Conservation (phyloP, 1,140 invertebrate species). For the Portunus trituberculatus region DNA sequence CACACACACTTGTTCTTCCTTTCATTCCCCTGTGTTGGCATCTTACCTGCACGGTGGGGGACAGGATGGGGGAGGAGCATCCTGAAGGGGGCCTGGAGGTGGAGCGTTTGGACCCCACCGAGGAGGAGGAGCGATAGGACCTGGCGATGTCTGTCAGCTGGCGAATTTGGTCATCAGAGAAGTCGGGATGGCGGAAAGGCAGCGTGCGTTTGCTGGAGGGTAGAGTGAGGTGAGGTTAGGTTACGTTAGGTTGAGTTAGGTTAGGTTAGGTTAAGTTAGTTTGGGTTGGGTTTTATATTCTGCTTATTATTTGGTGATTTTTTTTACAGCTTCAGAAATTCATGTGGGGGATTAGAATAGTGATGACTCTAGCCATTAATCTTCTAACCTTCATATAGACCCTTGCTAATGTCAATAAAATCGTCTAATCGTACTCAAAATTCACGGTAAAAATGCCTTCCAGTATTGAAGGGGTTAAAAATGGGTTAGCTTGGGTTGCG, state of each 20-base stretch:
- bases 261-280: background rate
- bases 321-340: too few relatives aligned
- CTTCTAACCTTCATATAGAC: too few relatives aligned
- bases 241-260: background rate
- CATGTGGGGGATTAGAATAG: too few relatives aligned
- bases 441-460: too few relatives aligned
- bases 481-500: too few relatives aligned
- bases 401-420: too few relatives aligned
- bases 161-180: conserved; percentile 77
- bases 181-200: conserved; percentile 77
- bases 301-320: too few relatives aligned
- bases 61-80: conserved; percentile 77
- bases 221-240: background rate
- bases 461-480: too few relatives aligned
- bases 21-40: background rate
- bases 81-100: conserved; percentile 76
- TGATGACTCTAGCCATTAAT: too few relatives aligned
- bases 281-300: background rate
- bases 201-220: conserved; percentile 72
- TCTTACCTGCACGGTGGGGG: conserved; percentile 76
- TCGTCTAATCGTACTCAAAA: too few relatives aligned
- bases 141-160: conserved; percentile 76
- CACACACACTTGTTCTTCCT: background rate
- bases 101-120: conserved; percentile 75
- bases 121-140: conserved; percentile 70